Percentiles rank a stretch among this genome's conserved stretches.
phyloP scores from a whole-genome alignment of 2,888 invertebrate species.

The Troides oblongomaculatus region DNA sequence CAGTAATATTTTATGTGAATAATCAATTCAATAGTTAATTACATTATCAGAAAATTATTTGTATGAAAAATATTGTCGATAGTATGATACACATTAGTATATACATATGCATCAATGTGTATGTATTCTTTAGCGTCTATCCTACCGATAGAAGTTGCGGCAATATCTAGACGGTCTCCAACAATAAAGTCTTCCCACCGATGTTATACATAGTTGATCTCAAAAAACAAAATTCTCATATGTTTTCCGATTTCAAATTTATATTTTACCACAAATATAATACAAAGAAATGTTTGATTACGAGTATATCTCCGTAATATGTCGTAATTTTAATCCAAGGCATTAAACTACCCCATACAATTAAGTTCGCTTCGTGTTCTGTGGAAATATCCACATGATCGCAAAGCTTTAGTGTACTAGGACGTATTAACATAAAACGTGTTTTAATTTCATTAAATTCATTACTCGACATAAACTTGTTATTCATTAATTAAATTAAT shows the following conservation, averaged over 20 bases:
- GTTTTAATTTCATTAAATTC: slow-evolving; percentile 17
- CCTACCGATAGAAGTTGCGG: no score
- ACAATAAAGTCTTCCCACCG: no score
- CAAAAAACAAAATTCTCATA: not conserved
- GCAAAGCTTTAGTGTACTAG: not conserved
- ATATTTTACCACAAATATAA: not conserved
- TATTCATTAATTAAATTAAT: slow-evolving; percentile 19
- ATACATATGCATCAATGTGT: no score
- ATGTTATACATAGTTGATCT: no score
- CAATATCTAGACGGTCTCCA: no score
- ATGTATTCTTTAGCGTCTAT: no score
- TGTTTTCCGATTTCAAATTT: not conserved
- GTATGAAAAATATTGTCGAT: no score
- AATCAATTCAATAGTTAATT: no score
- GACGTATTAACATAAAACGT: slow-evolving; percentile 17
- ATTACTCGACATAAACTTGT: slow-evolving; percentile 1
- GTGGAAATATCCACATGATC: slow-evolving; percentile 20
- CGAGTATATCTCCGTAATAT: not conserved
- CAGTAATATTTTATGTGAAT: no score
- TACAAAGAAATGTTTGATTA: not conserved
- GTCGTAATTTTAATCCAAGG: slow-evolving; percentile 5
- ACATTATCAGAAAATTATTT: no score
- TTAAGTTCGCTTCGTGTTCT: slow-evolving; percentile 7
- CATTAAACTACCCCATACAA: slow-evolving; percentile 9
- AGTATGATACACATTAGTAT: no score